Evolutionary conservation across 1,140 invertebrate species (phyloP), one percentile per base, ranked within the genome.

Genomic region (Listronotus bonariensis): DNA sequence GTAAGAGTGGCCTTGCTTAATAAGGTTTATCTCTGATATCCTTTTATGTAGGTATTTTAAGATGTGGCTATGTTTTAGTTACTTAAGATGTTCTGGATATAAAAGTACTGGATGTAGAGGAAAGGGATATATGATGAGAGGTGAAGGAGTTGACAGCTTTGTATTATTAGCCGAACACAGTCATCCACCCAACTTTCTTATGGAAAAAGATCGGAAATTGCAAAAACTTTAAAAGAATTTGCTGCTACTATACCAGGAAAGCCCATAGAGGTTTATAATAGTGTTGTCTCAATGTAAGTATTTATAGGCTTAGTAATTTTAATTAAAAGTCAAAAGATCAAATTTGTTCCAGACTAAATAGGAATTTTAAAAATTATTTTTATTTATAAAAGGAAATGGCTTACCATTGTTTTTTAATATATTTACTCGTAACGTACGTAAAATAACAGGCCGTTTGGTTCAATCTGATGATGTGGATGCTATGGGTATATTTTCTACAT

Each of bases 281-380:
- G 68, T 36, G 68, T 69, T 14, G 64, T 65, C 10, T 69, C 68
- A 10, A 58, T 69, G 68, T 69, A 51, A 67, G 64, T 57, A 0
- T 41, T 20, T 36, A 26, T 38, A 45, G 18, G 0, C 5, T 26
- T 26, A 26, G 20, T 1, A 26, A 26, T 26, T 26, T 26, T 26
- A 26, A n/a, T n/a, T n/a, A n/a, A n/a, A n/a, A n/a, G n/a, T n/a
- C n/a, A n/a, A n/a, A n/a, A n/a, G n/a, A n/a, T n/a, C n/a, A n/a
- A n/a, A n/a, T n/a, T n/a, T n/a, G n/a, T n/a, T n/a, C n/a, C n/a
- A n/a, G n/a, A n/a, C n/a, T n/a, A n/a, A n/a, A n/a, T n/a, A n/a
- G n/a, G n/a, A n/a, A n/a, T n/a, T n/a, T 26, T 26, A 26, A 26
- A 26, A 26, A 26, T 26, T 26, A 5, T 3, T 26, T 26, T 26